Conservation (phyloP, 2,797 vertebrate genomes). For the Linurgus olivaceus region DNA sequence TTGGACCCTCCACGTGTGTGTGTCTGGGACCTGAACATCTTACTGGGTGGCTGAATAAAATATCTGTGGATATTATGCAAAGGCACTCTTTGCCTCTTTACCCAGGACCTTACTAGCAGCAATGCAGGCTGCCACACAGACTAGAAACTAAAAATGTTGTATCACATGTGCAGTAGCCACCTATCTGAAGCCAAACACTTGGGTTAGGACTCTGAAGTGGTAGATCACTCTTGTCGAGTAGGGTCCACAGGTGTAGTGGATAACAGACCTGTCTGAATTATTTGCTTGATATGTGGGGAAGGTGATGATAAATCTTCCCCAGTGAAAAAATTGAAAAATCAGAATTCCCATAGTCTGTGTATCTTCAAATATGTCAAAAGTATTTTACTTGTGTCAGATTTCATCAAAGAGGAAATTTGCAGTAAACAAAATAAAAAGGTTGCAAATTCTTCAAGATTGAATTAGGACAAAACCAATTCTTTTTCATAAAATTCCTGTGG, state of each 20-base stretch:
- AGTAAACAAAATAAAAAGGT: neutral
- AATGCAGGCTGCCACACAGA: neutral
- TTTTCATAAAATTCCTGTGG: neutral
- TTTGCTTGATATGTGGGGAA: neutral
- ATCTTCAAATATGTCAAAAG: neutral
- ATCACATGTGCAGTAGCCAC: neutral
- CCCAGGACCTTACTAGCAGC: neutral
- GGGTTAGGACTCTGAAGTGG: neutral
- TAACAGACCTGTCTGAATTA: neutral
- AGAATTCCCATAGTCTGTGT: fast-evolving
- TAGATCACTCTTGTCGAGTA: neutral
- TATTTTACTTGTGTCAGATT: neutral
- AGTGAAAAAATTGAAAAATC: neutral
- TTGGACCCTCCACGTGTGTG: neutral
- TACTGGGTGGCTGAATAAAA: neutral
- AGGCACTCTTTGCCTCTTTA: neutral
- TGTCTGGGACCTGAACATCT: neutral
- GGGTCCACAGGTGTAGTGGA: neutral
- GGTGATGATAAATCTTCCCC: neutral
- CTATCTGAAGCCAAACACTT: neutral
- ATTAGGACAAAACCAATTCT: neutral
- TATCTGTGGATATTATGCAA: neutral
- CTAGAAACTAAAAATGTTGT: neutral
- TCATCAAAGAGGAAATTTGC: neutral
- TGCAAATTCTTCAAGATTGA: neutral